Percentiles rank a stretch among this genome's conserved stretches.
Evolutionary conservation across 2,797 vertebrate genomes (phyloP).

Genomic region (Lithobates pipiens): DNA sequence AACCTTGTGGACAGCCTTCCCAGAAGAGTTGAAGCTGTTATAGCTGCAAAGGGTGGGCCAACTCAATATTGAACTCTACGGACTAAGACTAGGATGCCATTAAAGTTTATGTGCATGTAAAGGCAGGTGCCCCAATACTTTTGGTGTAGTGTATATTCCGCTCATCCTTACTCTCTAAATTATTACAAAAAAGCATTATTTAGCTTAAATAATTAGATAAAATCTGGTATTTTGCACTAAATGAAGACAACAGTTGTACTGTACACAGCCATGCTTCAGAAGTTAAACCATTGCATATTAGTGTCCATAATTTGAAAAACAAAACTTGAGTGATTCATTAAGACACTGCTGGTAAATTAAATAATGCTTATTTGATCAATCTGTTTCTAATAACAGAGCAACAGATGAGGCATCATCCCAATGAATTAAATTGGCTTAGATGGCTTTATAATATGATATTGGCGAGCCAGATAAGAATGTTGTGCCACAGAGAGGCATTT

Average conservation of each 20-base stretch:
- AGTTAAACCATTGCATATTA: constrained; percentile 23
- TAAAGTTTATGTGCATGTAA: too few species aligned
- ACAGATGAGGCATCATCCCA: constrained; percentile 73
- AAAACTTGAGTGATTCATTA: constrained; percentile 66
- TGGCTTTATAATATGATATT: constrained; percentile 74
- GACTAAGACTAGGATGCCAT: too few species aligned
- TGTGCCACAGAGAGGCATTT: constrained; percentile 72
- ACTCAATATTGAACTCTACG: too few species aligned
- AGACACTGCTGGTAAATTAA: constrained; percentile 66
- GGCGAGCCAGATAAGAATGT: constrained; percentile 70
- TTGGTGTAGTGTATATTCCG: too few species aligned
- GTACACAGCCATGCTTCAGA: not conserved
- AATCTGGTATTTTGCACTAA: not conserved
- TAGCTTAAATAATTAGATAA: not conserved
- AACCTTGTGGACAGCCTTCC: too few species aligned
- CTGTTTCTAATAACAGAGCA: constrained; percentile 73
- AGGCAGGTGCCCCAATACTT: too few species aligned
- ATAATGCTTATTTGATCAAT: constrained; percentile 71
- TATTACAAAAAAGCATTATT: too few species aligned
- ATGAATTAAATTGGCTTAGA: constrained; percentile 75
- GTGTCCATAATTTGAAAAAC: constrained; percentile 19
- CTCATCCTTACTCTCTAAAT: too few species aligned
- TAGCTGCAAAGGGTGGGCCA: too few species aligned
- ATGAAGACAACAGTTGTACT: not conserved
- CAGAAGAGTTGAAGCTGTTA: too few species aligned